phyloP scores from a whole-genome alignment of 2,113 vertebrate genomes.

The Thryonomys swinderianus region DNA sequence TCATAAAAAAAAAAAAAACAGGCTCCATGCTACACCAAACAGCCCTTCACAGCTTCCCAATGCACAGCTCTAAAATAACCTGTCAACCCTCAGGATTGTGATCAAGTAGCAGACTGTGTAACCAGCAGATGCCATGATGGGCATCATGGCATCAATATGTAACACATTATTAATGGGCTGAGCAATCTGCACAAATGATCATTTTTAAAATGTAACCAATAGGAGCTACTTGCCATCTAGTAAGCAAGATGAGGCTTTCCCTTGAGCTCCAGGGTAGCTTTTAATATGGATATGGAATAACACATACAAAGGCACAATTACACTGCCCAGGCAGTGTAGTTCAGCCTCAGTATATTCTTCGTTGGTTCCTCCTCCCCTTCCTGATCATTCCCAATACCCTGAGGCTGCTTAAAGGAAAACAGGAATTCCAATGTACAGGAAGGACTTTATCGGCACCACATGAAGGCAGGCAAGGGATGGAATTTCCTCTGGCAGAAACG shows the following conservation, averaged over 20 bases:
- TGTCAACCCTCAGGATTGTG: neutral
- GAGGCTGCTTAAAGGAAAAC: conserved; percentile 93
- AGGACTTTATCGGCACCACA: conserved; percentile 98
- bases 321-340: conserved; percentile 79
- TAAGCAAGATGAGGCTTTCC: neutral
- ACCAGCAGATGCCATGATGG: neutral
- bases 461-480: conserved; percentile 96
- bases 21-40: neutral
- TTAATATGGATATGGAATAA: neutral
- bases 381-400: conserved; percentile 92
- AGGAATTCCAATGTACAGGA: conserved; percentile 98
- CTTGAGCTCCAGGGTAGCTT: neutral
- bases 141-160: neutral
- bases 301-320: conserved; percentile 76
- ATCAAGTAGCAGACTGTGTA: neutral
- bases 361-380: conserved; percentile 89
- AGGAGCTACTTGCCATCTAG: neutral
- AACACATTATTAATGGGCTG: neutral
- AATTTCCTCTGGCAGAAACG: conserved; percentile 95
- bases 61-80: neutral
- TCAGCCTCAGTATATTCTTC: conserved; percentile 85
- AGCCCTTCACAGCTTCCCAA: neutral
- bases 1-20: too few relatives aligned
- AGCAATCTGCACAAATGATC: neutral
- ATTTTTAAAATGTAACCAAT: conserved; percentile 35